phyloP scores from a whole-genome alignment of 2,113 vertebrate species.

The Apteryx owenii region DNA sequence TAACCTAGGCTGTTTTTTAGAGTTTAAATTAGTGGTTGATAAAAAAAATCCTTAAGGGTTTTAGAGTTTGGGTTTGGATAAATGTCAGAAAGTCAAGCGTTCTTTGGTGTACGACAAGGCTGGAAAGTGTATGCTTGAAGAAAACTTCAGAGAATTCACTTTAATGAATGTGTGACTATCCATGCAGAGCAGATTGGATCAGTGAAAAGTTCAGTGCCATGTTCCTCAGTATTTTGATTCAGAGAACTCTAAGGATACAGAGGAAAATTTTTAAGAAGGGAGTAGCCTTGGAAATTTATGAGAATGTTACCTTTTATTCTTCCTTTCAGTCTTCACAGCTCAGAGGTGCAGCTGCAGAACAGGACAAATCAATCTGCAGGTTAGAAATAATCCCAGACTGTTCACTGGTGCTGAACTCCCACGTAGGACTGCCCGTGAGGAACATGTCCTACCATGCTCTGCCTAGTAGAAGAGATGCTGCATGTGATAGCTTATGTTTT shows the following conservation, averaged over 20 bases:
- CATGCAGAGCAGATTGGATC: slow-evolving; percentile 8
- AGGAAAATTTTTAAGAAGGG: not conserved
- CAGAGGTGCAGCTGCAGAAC: not conserved
- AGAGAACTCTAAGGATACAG: not conserved
- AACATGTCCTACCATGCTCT: not conserved
- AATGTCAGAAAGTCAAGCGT: not conserved
- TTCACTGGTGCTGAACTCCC: not conserved
- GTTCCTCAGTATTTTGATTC: not conserved
- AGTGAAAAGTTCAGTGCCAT: not conserved
- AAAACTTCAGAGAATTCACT: not conserved
- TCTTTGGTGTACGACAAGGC: not conserved
- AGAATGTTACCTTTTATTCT: slow-evolving; percentile 23
- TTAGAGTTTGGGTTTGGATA: not conserved
- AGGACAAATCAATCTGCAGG: slow-evolving; percentile 17
- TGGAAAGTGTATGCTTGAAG: not conserved
- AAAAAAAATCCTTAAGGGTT: not conserved
- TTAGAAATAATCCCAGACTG: not conserved
- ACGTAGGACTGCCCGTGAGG: not conserved
- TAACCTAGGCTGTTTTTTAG: not conserved
- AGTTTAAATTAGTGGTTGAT: not conserved
- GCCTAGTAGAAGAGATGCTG: not conserved
- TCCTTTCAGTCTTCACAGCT: slow-evolving; percentile 4
- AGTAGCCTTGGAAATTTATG: not conserved
- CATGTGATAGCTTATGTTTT: not conserved
- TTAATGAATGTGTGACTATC: not conserved